phyloP scores from a whole-genome alignment of 2,797 vertebrate genomes.

The Anolis apletophallus region DNA sequence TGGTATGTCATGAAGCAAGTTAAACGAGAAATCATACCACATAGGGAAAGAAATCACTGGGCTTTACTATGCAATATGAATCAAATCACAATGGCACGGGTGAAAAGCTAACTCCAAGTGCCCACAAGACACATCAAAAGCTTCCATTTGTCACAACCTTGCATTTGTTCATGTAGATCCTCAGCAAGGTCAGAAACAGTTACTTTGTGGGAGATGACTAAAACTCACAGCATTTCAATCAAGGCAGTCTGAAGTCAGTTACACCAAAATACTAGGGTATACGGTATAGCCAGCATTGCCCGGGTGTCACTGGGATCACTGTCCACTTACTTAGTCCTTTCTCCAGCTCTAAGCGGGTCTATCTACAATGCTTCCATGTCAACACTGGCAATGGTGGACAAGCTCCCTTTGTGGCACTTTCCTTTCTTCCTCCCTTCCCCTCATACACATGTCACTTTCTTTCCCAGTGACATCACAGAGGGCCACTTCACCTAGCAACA shows the following conservation, averaged over 20 bases:
- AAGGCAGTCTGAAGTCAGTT: background rate
- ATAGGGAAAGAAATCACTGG: background rate
- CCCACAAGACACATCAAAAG: background rate
- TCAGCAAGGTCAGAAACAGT: background rate
- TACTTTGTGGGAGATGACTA: background rate
- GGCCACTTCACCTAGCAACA: no score
- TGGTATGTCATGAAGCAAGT: background rate
- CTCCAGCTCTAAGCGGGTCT: no score
- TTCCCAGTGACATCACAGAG: no score
- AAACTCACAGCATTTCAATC: background rate
- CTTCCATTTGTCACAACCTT: no score
- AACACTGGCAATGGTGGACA: no score
- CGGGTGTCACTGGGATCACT: no score
- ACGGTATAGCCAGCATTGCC: no score
- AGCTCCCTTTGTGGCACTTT: no score
- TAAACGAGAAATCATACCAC: background rate
- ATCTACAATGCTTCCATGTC: no score
- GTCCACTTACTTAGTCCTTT: no score
- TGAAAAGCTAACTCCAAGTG: background rate
- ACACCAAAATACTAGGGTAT: background rate
- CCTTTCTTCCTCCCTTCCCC: no score
- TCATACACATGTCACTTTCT: no score
- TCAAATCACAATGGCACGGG: background rate
- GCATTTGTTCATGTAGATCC: background rate
- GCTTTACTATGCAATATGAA: background rate